Percentiles rank a stretch among this genome's conserved stretches.
Conservation (phyloP, 2,113 vertebrate species). For the Seriola quinqueradiata region DNA sequence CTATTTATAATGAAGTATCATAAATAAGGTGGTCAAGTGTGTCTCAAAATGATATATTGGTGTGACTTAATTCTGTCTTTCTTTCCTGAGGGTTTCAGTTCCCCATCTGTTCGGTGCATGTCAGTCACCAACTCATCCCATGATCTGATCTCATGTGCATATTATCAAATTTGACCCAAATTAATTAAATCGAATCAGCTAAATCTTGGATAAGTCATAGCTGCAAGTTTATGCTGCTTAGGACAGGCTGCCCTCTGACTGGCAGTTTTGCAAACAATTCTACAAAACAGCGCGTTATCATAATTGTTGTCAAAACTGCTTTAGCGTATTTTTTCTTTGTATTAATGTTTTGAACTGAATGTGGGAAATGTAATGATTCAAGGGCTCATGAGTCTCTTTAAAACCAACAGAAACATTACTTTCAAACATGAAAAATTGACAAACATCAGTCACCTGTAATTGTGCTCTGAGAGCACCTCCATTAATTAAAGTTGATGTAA, state of each 20-base stretch:
- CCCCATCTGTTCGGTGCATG: background rate
- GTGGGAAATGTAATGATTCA: background rate
- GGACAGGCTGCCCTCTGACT: background rate
- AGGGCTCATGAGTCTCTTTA: background rate
- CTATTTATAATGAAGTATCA: background rate
- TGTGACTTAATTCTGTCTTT: slow-evolving; percentile 58
- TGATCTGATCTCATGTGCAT: slow-evolving; percentile 2
- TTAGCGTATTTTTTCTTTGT: background rate
- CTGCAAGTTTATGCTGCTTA: background rate
- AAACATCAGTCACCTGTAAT: background rate
- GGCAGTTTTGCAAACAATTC: background rate
- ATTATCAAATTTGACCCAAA: slow-evolving; percentile 18
- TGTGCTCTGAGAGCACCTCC: background rate
- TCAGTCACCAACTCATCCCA: background rate
- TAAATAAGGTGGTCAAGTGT: slow-evolving; percentile 18
- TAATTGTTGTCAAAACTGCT: background rate
- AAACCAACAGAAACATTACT: background rate
- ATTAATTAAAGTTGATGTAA: background rate
- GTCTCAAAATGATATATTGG: slow-evolving; percentile 37
- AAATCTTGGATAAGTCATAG: background rate
- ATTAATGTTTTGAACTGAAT: slow-evolving; percentile 7
- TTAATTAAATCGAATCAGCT: slow-evolving; percentile 6
- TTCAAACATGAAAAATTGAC: background rate
- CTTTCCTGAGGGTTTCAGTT: slow-evolving; percentile 55
- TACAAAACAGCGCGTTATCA: background rate